Conservation (phyloP, 2,797 vertebrate species). For the Notolabrus celidotus region DNA sequence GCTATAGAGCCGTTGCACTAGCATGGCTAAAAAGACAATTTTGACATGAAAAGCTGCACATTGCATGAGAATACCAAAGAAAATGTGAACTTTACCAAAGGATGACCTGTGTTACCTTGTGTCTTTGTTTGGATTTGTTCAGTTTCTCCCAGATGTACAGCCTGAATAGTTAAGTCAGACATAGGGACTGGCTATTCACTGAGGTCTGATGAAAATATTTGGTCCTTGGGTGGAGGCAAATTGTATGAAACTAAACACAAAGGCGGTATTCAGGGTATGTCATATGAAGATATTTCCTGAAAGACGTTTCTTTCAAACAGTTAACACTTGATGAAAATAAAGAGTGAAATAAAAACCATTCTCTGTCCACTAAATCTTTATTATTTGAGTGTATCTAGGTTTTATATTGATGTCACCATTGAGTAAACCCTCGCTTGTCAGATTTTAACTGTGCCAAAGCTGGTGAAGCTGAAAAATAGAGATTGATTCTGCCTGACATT, state of each 20-base stretch:
- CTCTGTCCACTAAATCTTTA: constrained; percentile 11
- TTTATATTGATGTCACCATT: constrained; percentile 22
- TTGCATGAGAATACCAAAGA: neutral
- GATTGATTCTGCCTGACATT: constrained; percentile 7
- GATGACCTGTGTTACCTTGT: neutral
- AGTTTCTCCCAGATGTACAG: neutral
- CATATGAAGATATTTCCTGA: constrained; percentile 7
- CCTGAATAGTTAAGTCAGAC: constrained; percentile 20
- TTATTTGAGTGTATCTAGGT: constrained; percentile 8
- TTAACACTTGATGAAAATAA: constrained; percentile 25
- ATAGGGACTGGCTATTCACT: constrained; percentile 32
- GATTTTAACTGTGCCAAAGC: constrained; percentile 8
- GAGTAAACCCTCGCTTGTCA: constrained; percentile 14
- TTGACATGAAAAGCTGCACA: neutral
- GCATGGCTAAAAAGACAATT: constrained; percentile 8
- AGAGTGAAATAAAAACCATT: constrained; percentile 39
- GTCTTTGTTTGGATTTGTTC: constrained; percentile 21
- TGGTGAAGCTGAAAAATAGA: constrained; percentile 1
- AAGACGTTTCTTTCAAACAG: constrained; percentile 29
- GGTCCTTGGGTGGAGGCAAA: constrained; percentile 28
- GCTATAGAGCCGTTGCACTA: neutral
- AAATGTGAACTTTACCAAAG: constrained; percentile 14
- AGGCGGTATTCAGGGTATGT: constrained; percentile 9
- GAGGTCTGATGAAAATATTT: constrained; percentile 31
- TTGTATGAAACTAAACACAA: constrained; percentile 35